These are phyloP conservation scores for Leptopilina syphax DNA, from an alignment of 2,888 invertebrate species.

Conservation along the genomic window DNA sequence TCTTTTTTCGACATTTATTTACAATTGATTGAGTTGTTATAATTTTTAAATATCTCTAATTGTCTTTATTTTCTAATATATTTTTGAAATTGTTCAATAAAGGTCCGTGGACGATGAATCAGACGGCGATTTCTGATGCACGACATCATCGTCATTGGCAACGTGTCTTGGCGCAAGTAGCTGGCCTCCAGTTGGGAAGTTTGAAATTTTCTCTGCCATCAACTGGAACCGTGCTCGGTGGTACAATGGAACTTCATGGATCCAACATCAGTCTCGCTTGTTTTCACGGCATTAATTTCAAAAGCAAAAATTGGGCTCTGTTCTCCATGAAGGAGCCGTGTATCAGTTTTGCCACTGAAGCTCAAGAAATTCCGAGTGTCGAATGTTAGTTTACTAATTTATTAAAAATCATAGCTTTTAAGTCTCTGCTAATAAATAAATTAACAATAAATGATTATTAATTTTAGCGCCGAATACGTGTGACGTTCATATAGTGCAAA, in stretches of 20 bases:
- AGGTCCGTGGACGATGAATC: conserved; percentile 71
- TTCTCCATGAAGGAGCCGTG: conserved; percentile 95
- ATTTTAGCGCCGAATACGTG: conserved; percentile 77
- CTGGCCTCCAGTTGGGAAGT: conserved; percentile 88
- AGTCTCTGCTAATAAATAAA: no score
- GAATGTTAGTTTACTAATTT: conserved; percentile 77
- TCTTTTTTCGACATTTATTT: neutral
- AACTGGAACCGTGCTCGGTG: conserved; percentile 89
- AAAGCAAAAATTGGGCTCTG: conserved; percentile 96
- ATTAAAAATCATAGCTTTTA: no score
- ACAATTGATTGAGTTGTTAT: neutral
- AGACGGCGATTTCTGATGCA: conserved; percentile 80
- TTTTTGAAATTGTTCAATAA: conserved; percentile 31
- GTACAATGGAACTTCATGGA: conserved; percentile 92
- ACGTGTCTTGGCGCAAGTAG: conserved; percentile 88
- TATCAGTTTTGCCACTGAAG: conserved; percentile 95
- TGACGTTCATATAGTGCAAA: conserved; percentile 92
- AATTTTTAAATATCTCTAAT: neutral
- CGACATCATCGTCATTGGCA: conserved; percentile 98
- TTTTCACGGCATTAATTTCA: conserved; percentile 98
- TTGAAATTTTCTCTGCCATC: conserved; percentile 84
- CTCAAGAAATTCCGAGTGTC: conserved; percentile 88
- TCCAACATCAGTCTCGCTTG: conserved; percentile 96
- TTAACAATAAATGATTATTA: neutral
- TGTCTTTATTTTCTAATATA: conserved; percentile 32